Evolutionary conservation across 2,888 invertebrate genomes (phyloP).

Genomic region (Gymnocheta viridis): DNA sequence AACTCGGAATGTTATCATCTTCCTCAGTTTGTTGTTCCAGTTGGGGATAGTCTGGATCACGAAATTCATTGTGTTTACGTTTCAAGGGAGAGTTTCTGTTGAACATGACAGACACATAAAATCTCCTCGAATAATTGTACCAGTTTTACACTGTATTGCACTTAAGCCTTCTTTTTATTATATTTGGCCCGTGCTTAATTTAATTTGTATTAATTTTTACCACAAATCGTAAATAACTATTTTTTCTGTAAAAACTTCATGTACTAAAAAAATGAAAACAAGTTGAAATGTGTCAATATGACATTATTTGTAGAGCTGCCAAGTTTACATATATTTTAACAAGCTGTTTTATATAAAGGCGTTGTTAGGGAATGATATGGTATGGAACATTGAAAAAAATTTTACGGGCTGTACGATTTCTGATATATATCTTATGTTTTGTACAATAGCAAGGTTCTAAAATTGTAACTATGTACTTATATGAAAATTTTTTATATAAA

Average conservation of each 20-base stretch:
- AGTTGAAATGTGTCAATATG: constrained; percentile 59
- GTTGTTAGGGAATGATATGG: background rate
- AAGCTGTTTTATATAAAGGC: no score
- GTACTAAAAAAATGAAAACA: constrained; percentile 63
- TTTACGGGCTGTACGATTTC: no score
- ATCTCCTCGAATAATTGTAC: background rate
- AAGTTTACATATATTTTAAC: background rate
- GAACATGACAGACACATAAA: constrained; percentile 57
- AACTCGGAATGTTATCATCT: constrained; percentile 34
- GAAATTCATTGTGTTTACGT: constrained; percentile 82
- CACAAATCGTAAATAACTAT: constrained; percentile 39
- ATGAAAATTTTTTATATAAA: no score
- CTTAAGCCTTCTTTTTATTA: constrained; percentile 24
- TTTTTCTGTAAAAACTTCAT: constrained; percentile 14
- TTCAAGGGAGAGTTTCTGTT: constrained; percentile 75
- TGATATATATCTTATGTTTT: no score
- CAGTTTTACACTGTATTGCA: constrained; percentile 11
- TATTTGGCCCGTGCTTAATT: constrained; percentile 19
- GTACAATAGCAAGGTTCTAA: no score
- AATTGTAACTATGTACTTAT: no score
- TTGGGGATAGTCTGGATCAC: constrained; percentile 84
- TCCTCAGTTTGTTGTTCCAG: background rate
- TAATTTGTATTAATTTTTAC: background rate
- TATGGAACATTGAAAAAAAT: background rate
- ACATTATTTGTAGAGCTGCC: constrained; percentile 28